phyloP scores from a whole-genome alignment of 2,797 vertebrate genomes.

The Microhierax caerulescens region DNA sequence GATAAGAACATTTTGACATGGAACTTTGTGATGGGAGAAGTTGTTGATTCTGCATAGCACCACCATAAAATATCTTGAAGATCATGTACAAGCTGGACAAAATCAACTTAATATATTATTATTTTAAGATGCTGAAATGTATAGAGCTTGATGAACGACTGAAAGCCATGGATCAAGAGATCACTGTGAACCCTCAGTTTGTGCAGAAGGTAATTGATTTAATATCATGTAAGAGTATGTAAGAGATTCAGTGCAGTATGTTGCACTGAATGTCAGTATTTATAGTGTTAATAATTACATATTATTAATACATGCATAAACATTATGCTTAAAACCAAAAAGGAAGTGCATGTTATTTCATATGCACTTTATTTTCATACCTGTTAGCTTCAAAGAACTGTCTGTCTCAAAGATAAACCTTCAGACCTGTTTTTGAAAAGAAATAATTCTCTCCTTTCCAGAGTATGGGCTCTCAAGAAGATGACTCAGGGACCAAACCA shows the following conservation, averaged over 20 bases:
- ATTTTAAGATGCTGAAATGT: constrained; percentile 95
- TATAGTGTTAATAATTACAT: background rate
- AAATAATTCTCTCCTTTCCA: constrained; percentile 68
- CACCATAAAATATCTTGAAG: background rate
- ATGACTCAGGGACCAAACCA: constrained; percentile 98
- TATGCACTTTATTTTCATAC: constrained; percentile 1
- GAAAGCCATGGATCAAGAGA: constrained; percentile 99
- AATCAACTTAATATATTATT: background rate
- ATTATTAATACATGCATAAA: background rate
- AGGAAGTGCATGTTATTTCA: background rate
- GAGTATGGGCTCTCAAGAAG: constrained; percentile 99
- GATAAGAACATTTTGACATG: background rate
- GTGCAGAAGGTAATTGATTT: constrained; percentile 91
- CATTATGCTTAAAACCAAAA: background rate
- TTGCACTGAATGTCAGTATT: background rate
- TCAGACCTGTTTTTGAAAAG: constrained; percentile 12
- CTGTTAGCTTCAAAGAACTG: background rate
- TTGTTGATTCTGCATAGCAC: rapidly evolving
- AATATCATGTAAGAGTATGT: background rate
- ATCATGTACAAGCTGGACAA: background rate
- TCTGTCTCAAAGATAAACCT: background rate
- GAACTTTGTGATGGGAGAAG: background rate
- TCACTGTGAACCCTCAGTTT: constrained; percentile 99
- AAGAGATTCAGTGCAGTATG: background rate
- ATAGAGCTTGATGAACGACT: constrained; percentile 99